Percentiles rank a stretch among this genome's conserved stretches.
Evolutionary conservation across 2,888 invertebrate genomes (phyloP).

Genomic region (Dolomedes plantarius): DNA sequence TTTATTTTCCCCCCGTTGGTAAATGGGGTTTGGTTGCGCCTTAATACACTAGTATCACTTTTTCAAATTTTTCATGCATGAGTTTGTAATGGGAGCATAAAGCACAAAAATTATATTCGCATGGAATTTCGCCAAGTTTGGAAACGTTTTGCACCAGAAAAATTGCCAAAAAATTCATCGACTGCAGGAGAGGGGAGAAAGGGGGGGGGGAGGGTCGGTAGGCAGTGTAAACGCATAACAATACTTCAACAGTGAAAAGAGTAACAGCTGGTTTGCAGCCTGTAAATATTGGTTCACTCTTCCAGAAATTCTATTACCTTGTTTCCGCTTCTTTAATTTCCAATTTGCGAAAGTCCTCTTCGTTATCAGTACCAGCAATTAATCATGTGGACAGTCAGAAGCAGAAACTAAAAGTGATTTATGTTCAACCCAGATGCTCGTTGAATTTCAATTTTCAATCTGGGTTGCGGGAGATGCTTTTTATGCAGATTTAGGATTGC

Average conservation of each 20-base stretch:
- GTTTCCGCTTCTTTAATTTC: conserved; percentile 4
- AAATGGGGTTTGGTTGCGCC: no score
- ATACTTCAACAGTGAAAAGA: background rate
- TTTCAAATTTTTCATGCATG: no score
- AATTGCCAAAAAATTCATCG: no score
- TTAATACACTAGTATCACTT: no score
- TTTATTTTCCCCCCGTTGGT: no score
- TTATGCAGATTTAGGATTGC: no score
- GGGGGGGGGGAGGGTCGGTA: background rate
- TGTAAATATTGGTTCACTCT: background rate
- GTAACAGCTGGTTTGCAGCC: background rate
- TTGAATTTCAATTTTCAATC: background rate
- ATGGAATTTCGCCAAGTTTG: no score
- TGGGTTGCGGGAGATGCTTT: background rate
- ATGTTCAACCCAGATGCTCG: background rate
- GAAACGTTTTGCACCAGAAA: no score
- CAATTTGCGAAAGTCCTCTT: background rate
- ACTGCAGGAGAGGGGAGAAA: no score
- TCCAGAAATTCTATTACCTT: background rate
- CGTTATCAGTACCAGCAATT: background rate
- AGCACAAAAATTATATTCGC: no score
- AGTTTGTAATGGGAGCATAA: no score
- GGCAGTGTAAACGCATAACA: background rate
- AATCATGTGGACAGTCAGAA: background rate
- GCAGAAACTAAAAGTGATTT: background rate